These are phyloP conservation scores for Anastrepha ludens DNA, from an alignment of 1,140 invertebrate species.

Conservation along the genomic window DNA sequence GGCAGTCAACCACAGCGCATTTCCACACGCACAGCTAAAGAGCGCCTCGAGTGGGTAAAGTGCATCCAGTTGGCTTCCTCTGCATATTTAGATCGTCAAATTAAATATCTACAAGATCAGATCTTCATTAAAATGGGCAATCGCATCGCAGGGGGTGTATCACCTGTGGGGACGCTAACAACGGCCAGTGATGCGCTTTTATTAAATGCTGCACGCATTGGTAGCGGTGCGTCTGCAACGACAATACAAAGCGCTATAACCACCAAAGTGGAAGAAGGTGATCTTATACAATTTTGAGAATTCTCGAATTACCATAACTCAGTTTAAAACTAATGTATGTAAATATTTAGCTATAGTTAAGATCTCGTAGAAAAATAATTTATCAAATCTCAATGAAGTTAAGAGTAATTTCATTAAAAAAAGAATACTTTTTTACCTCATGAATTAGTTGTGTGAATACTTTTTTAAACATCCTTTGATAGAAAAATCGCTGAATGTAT, in stretches of 20 bases:
- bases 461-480: too few species aligned
- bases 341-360: background rate
- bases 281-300: slow-evolving; percentile 72
- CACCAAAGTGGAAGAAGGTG: slow-evolving; percentile 77
- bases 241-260: background rate
- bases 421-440: too few species aligned
- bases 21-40: slow-evolving; percentile 85
- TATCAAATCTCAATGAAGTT: too few species aligned
- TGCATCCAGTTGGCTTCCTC: slow-evolving; percentile 90
- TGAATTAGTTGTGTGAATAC: too few species aligned
- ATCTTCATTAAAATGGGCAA: slow-evolving; percentile 75
- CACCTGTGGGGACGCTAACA: background rate
- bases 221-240: background rate
- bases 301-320: slow-evolving; percentile 2
- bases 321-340: background rate
- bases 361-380: too few species aligned
- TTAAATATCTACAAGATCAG: slow-evolving; percentile 80
- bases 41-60: slow-evolving; percentile 91
- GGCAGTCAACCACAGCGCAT: slow-evolving; percentile 87
- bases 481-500: too few species aligned
- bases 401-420: too few species aligned
- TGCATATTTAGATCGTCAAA: slow-evolving; percentile 85
- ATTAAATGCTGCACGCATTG: slow-evolving; percentile 40
- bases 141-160: slow-evolving; percentile 65
- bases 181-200: slow-evolving; percentile 50